phyloP scores from a whole-genome alignment of 2,797 vertebrate genomes.

The Sebastes trivittatus region DNA sequence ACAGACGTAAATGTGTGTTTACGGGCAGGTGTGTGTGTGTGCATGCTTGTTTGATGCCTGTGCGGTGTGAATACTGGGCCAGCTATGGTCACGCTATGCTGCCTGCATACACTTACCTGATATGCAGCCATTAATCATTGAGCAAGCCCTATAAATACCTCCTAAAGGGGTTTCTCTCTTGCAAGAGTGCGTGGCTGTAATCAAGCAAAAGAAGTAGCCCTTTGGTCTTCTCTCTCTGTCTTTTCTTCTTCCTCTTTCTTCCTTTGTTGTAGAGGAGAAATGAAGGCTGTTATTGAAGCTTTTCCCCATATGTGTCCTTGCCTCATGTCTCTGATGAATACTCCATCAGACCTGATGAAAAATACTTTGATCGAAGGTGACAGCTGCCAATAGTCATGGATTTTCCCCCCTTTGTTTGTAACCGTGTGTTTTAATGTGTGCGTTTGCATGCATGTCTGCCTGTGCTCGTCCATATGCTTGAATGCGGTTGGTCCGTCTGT shows the following conservation, averaged over 20 bases:
- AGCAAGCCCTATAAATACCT: constrained; percentile 45
- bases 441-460: constrained; percentile 3
- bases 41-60: constrained; percentile 1
- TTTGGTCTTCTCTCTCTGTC: constrained; percentile 16
- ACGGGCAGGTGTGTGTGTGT: not conserved
- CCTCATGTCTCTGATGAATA: constrained; percentile 25
- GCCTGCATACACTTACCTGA: constrained; percentile 30
- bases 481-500: constrained; percentile 40
- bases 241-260: not conserved
- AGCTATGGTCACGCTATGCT: constrained; percentile 30
- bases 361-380: constrained; percentile 48
- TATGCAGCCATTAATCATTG: constrained; percentile 60
- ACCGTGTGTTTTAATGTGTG: not conserved
- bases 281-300: constrained; percentile 38
- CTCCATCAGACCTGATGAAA: constrained; percentile 26
- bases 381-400: constrained; percentile 57
- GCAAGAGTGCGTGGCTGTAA: constrained; percentile 20
- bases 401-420: constrained; percentile 13
- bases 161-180: constrained; percentile 32
- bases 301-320: constrained; percentile 33
- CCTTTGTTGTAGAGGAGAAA: constrained; percentile 35
- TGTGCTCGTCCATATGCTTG: constrained; percentile 30
- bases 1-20: constrained; percentile 21
- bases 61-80: constrained; percentile 18
- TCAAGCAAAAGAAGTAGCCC: constrained; percentile 40